A percentile compares a stretch with the other conserved stretches of the same genome.
Conservation (phyloP, 2,113 vertebrate species). For the Sceloporus undulatus region DNA sequence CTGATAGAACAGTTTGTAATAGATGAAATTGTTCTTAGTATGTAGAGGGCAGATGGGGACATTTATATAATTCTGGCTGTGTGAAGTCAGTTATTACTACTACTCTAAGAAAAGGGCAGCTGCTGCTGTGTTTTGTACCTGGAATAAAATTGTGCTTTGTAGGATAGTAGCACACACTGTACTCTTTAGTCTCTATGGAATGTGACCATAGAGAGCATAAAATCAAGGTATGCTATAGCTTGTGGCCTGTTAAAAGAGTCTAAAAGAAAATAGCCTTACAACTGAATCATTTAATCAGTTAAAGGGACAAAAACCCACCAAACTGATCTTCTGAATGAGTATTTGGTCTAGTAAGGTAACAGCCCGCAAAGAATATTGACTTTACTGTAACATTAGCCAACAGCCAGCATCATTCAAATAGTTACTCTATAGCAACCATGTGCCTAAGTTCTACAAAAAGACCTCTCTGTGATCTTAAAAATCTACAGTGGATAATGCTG, state of each 20-base stretch:
- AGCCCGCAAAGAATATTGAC: background rate
- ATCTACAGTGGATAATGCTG: background rate
- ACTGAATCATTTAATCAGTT: background rate
- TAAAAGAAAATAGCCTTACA: background rate
- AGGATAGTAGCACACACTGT: background rate
- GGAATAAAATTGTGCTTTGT: background rate
- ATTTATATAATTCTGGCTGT: background rate
- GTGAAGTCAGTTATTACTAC: background rate
- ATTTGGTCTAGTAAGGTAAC: background rate
- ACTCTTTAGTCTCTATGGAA: background rate
- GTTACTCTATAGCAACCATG: background rate
- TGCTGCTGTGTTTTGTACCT: background rate
- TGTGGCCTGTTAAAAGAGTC: background rate
- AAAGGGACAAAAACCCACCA: background rate
- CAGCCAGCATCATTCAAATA: background rate
- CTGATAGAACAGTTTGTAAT: background rate
- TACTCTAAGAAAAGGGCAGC: background rate
- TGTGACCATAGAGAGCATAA: background rate
- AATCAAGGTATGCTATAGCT: background rate
- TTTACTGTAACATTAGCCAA: background rate
- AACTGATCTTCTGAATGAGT: background rate
- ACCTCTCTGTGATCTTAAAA: too few relatives aligned
- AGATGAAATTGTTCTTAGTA: background rate
- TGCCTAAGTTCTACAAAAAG: background rate
- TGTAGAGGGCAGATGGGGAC: background rate